Conservation (phyloP, 2,113 vertebrate species). For the Corythoichthys intestinalis region DNA sequence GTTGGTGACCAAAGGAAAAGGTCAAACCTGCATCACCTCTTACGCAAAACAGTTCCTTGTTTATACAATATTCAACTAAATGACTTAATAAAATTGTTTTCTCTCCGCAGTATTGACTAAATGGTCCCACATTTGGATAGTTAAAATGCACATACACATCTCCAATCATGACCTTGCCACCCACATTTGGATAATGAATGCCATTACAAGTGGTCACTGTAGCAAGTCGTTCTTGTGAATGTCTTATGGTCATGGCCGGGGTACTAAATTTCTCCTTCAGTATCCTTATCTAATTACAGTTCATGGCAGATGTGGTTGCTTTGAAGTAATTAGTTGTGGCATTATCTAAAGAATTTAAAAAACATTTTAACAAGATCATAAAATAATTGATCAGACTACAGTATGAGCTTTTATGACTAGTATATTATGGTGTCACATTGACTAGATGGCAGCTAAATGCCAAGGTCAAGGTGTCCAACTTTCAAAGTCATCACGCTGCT, state of each 20-base stretch:
- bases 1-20: slow-evolving; percentile 41
- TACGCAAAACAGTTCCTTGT: slow-evolving; percentile 15
- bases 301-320: slow-evolving; percentile 41
- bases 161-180: slow-evolving; percentile 39
- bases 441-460: neutral
- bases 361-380: slow-evolving; percentile 1
- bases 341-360: neutral
- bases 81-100: slow-evolving; percentile 5
- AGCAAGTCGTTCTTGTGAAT: slow-evolving; percentile 53
- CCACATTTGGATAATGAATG: slow-evolving; percentile 46
- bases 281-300: slow-evolving; percentile 66
- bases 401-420: neutral
- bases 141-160: slow-evolving; percentile 11
- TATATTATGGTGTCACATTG: neutral
- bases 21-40: slow-evolving; percentile 37
- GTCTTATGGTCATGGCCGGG: slow-evolving; percentile 56
- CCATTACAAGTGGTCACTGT: slow-evolving; percentile 56
- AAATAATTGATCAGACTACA: neutral
- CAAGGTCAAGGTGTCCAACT: neutral
- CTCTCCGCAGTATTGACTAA: slow-evolving; percentile 8
- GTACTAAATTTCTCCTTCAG: slow-evolving; percentile 58
- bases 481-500: neutral
- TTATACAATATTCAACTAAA: slow-evolving; percentile 8
- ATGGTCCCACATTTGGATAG: slow-evolving; percentile 7
- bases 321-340: neutral